phyloP scores from a whole-genome alignment of 2,888 invertebrate species.

The Agrenia bidenticulata region DNA sequence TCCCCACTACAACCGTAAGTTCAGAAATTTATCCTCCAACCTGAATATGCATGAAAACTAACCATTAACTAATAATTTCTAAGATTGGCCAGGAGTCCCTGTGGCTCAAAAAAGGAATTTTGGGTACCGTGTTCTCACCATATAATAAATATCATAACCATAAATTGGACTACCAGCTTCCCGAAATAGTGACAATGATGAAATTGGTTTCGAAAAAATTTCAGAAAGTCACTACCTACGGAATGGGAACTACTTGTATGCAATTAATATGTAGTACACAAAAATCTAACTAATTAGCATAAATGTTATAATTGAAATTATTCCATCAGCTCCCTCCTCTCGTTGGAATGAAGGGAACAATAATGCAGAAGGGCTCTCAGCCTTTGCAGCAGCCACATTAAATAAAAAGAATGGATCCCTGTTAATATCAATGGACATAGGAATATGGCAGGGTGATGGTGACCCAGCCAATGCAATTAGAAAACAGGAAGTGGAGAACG shows the following conservation, averaged over 20 bases:
- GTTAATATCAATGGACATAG: neutral
- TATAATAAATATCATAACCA: neutral
- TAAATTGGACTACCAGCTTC: neutral
- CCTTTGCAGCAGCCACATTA: neutral
- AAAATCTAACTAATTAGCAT: no score
- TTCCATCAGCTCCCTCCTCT: no score
- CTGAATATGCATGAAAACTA: no score
- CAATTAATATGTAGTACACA: no score
- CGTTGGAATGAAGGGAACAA: neutral
- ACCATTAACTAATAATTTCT: no score
- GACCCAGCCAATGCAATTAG: neutral
- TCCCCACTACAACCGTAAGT: no score
- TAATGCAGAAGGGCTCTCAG: neutral
- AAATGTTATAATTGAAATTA: no score
- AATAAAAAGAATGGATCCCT: neutral
- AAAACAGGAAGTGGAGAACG: neutral
- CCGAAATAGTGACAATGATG: conserved; percentile 1
- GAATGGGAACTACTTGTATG: neutral
- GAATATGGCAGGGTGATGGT: neutral
- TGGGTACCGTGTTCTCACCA: neutral
- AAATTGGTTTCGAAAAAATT: conserved; percentile 3
- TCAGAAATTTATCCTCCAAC: no score
- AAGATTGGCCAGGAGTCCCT: no score
- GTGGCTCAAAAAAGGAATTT: no score
- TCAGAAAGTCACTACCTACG: conserved; percentile 5